A percentile compares a stretch with the other conserved stretches of the same genome.
Conservation (phyloP, 2,797 vertebrate genomes). For the Mormyrus proboscirostris region DNA sequence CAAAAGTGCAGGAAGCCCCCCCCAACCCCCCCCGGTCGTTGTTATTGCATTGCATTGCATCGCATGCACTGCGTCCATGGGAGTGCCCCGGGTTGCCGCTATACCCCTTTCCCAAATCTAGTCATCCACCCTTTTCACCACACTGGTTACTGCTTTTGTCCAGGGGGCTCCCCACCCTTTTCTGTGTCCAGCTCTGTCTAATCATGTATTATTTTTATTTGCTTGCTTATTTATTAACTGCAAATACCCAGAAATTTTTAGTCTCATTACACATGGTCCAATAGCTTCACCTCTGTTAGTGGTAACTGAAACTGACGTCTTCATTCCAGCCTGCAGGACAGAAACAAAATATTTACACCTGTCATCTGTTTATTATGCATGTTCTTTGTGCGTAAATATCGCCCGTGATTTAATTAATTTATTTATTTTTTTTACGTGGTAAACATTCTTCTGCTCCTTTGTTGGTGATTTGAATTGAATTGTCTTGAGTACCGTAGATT, state of each 20-base stretch:
- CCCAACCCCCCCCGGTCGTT: not conserved
- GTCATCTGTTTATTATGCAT: not conserved
- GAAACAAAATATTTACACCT: not conserved
- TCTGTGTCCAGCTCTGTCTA: not conserved
- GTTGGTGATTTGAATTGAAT: not conserved
- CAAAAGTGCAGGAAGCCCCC: constrained; percentile 37
- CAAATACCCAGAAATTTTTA: not conserved
- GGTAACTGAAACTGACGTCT: not conserved
- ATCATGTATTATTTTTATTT: not conserved
- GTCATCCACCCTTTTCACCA: not conserved
- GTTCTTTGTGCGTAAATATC: not conserved
- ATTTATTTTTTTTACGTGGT: not conserved
- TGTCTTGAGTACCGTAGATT: not conserved
- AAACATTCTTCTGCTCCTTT: not conserved
- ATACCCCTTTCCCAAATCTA: not conserved
- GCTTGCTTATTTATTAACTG: not conserved
- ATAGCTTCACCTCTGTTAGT: not conserved
- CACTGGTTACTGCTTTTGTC: not conserved
- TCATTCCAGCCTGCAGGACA: not conserved
- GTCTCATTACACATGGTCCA: not conserved
- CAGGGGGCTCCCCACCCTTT: not conserved
- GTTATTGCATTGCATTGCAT: not conserved
- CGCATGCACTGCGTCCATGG: not conserved
- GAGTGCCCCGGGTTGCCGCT: not conserved
- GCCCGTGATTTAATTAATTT: not conserved